These are phyloP conservation scores for Axea sp. DNA, from an alignment of 2,888 invertebrate species.

Conservation along the genomic window DNA sequence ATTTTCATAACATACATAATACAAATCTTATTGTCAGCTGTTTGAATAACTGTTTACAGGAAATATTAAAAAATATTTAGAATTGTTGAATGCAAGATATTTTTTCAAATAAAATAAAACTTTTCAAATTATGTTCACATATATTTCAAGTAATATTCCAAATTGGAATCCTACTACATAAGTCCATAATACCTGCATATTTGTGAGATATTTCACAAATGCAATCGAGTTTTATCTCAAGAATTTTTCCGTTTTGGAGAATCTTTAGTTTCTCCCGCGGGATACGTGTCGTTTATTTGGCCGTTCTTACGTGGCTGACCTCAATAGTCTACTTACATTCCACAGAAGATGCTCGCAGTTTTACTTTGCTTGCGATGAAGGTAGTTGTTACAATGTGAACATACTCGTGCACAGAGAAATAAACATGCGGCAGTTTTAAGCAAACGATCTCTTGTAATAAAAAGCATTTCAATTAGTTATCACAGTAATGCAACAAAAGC, in stretches of 20 bases:
- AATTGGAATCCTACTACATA: constrained; percentile 32
- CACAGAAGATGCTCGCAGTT: constrained; percentile 49
- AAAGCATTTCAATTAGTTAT: constrained; percentile 25
- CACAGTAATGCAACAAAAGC: neutral
- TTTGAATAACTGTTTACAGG: neutral
- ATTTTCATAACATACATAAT: neutral
- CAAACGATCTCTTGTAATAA: constrained; percentile 6
- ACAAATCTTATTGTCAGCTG: neutral
- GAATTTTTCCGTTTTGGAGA: constrained; percentile 51
- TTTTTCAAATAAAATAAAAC: constrained; percentile 7
- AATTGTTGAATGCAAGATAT: constrained; percentile 11
- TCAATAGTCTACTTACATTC: constrained; percentile 54
- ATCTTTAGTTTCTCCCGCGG: constrained; percentile 54
- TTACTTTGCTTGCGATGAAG: constrained; percentile 50
- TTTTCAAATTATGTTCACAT: constrained; percentile 22
- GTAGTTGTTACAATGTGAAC: constrained; percentile 34
- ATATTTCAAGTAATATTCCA: constrained; percentile 41
- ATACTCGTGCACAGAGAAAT: constrained; percentile 27
- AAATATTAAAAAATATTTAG: constrained; percentile 28
- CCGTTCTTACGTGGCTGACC: constrained; percentile 57
- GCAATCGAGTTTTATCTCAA: constrained; percentile 54
- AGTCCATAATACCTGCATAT: constrained; percentile 38
- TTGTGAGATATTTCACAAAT: constrained; percentile 52
- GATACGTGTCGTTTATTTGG: constrained; percentile 55
- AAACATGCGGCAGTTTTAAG: constrained; percentile 26